phyloP scores from a whole-genome alignment of 2,888 invertebrate genomes.

The Meteorus colon region DNA sequence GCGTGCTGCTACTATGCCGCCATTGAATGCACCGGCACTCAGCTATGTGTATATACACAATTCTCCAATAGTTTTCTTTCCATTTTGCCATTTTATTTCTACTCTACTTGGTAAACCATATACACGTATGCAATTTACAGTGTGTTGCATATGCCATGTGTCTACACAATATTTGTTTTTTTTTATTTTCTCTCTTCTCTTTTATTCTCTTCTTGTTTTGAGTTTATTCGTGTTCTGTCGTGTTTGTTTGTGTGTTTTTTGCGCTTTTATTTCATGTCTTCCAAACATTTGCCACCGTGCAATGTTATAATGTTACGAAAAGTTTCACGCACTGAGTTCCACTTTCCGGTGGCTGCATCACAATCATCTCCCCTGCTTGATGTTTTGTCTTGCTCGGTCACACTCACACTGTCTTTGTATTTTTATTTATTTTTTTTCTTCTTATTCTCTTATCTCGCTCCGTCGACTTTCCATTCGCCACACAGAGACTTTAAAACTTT shows the following conservation, averaged over 20 bases:
- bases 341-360: constrained; percentile 14
- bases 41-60: constrained; percentile 1
- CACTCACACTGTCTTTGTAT: background rate
- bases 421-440: background rate
- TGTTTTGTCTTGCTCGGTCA: background rate
- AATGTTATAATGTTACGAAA: background rate
- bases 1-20: constrained; percentile 42
- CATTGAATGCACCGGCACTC: background rate
- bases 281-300: background rate
- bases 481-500: constrained; percentile 27
- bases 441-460: background rate
- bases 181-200: too few species aligned
- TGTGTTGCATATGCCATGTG: background rate
- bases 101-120: constrained; percentile 13
- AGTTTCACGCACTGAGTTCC: constrained; percentile 1
- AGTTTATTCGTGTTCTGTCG: background rate
- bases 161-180: background rate
- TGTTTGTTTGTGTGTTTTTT: background rate
- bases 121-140: background rate
- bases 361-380: background rate
- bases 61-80: constrained; percentile 22
- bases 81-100: constrained; percentile 19
- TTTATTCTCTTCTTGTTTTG: background rate
- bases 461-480: constrained; percentile 33
- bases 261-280: background rate